phyloP scores from a whole-genome alignment of 2,888 invertebrate species.

The Trichogramma dendrolimi region DNA sequence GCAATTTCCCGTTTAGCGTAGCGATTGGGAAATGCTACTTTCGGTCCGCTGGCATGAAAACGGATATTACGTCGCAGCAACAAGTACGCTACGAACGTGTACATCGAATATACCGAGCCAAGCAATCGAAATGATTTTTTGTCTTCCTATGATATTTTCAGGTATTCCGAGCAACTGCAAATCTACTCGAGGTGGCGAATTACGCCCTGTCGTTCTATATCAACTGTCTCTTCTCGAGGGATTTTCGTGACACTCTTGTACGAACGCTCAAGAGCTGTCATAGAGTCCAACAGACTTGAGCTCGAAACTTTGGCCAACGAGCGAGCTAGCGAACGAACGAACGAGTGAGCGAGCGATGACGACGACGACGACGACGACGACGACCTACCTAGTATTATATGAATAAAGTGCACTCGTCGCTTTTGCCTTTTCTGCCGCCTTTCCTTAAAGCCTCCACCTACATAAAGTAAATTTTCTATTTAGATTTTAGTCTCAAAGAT shows the following conservation, averaged over 20 bases:
- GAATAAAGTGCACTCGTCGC: too few relatives aligned
- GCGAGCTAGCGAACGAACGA: neutral
- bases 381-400: conserved; percentile 11
- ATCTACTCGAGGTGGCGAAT: conserved; percentile 70
- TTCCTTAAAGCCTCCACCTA: too few relatives aligned
- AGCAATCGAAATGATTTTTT: neutral
- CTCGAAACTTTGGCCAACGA: conserved; percentile 51
- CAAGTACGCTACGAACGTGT: neutral
- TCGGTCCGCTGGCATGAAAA: neutral
- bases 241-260: conserved; percentile 68
- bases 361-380: conserved; percentile 42
- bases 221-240: conserved; percentile 73
- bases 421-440: too few relatives aligned
- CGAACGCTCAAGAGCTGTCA: conserved; percentile 55
- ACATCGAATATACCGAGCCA: neutral
- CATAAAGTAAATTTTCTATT: too few relatives aligned
- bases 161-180: conserved; percentile 69
- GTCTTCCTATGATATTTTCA: conserved; percentile 37
- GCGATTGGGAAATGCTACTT: too few relatives aligned
- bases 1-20: too few relatives aligned
- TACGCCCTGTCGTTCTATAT: conserved; percentile 77
- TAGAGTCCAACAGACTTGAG: too few relatives aligned
- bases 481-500: too few relatives aligned
- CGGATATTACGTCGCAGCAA: neutral
- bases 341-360: conserved; percentile 12